Evolutionary conservation across 2,888 invertebrate species (phyloP).

Genomic region (Diadegma fenestrale): DNA sequence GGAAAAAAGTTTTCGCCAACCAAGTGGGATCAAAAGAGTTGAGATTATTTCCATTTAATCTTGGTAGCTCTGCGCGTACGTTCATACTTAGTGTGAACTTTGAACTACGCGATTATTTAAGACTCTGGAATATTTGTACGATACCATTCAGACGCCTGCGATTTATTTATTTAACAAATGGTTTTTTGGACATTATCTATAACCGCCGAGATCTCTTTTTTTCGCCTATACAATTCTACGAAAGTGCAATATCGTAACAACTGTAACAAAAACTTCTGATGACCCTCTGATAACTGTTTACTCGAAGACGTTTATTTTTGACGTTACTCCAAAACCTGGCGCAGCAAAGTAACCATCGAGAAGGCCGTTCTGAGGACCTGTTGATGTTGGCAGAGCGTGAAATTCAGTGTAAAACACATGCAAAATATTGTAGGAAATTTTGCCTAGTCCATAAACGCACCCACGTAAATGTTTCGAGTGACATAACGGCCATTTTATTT

Average conservation of each 20-base stretch:
- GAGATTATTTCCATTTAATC: not conserved
- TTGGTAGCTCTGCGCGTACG: not conserved
- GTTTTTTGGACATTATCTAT: not conserved
- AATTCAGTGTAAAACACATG: not conserved
- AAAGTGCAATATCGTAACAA: not conserved
- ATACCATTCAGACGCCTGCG: not conserved
- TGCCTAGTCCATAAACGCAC: slow-evolving; percentile 18
- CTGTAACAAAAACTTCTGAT: not conserved
- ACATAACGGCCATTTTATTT: slow-evolving; percentile 56
- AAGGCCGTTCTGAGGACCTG: slow-evolving; percentile 36
- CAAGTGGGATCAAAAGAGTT: not conserved
- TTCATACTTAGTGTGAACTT: not conserved
- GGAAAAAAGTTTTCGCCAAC: not conserved
- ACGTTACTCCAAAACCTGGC: slow-evolving; percentile 22
- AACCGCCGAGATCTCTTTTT: not conserved
- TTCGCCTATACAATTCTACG: slow-evolving; percentile 1
- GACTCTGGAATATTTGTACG: not conserved
- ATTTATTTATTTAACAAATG: not conserved
- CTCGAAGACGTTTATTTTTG: not conserved
- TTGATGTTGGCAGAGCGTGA: not conserved
- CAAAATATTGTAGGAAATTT: not conserved
- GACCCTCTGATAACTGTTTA: not conserved
- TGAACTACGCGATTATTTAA: not conserved
- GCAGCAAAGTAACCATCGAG: slow-evolving; percentile 26
- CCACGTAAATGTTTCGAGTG: slow-evolving; percentile 61